Conservation (phyloP, 2,113 vertebrate species). For the human region GRCh38 chr14:32576001-32576500, state of each 20-base stretch:
- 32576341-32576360: conserved; percentile 44
- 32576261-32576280: conserved; percentile 44
- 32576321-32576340: conserved; percentile 21
- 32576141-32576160: neutral
- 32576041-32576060: neutral
- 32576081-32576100: conserved; percentile 2
- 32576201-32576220: neutral
- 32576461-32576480: conserved; percentile 56
- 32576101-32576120: neutral
- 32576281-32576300: conserved; percentile 81
- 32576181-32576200: conserved; percentile 20
- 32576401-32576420: conserved; percentile 80
- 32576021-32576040: neutral
- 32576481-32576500: conserved; percentile 38
- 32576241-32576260: neutral
- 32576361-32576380: conserved; percentile 58
- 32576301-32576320: neutral
- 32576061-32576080: neutral
- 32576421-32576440: conserved; percentile 77
- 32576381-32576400: conserved; percentile 74
- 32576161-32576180: conserved; percentile 8
- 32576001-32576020: neutral
- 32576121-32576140: neutral
- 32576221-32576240: neutral
- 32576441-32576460: conserved; percentile 69